phyloP scores from a whole-genome alignment of 2,797 vertebrate species.

The Carduelis carduelis region DNA sequence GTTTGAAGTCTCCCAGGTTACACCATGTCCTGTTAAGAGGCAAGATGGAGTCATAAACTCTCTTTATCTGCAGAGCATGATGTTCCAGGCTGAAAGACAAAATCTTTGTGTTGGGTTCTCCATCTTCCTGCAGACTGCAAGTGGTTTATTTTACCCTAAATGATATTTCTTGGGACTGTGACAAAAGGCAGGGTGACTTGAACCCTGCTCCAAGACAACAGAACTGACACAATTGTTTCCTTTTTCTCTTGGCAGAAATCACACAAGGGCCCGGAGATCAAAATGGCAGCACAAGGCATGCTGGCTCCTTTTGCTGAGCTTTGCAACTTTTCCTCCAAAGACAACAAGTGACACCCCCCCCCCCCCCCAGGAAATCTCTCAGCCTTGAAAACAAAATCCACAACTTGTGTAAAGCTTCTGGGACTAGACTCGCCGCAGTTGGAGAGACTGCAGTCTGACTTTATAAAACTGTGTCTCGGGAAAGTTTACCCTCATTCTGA shows the following conservation, averaged over 20 bases:
- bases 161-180: neutral
- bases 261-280: neutral
- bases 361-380: neutral
- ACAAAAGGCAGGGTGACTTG: neutral
- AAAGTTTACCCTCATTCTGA: neutral
- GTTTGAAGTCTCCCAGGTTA: neutral
- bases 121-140: neutral
- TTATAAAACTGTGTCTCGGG: neutral
- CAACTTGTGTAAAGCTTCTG: neutral
- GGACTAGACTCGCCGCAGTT: neutral
- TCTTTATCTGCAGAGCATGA: neutral
- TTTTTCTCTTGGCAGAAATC: neutral
- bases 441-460: neutral
- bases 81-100: neutral
- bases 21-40: rapidly evolving
- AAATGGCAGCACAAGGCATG: neutral
- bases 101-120: neutral
- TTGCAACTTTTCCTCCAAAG: neutral
- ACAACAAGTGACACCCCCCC: rapidly evolving
- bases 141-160: neutral
- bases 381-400: neutral
- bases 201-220: neutral
- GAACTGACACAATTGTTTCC: neutral
- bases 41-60: neutral
- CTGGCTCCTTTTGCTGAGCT: neutral